These are phyloP conservation scores for Paracanthobrama guichenoti DNA, from an alignment of 2,113 vertebrate genomes.

Conservation along the genomic window DNA sequence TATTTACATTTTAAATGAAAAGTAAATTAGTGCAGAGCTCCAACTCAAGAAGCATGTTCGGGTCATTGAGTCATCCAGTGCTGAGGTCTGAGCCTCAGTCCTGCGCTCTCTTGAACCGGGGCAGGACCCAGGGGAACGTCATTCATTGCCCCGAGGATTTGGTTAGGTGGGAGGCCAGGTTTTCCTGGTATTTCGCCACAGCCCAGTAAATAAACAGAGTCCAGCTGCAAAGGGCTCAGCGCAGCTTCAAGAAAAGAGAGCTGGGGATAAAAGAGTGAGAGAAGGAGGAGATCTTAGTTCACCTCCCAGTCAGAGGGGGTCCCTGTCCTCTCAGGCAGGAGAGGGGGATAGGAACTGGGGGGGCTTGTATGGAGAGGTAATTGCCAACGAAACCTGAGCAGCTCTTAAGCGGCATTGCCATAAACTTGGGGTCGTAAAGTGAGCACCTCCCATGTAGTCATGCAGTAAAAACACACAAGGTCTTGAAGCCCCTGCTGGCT, in stretches of 20 bases:
- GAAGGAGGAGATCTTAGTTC: slow-evolving; percentile 25
- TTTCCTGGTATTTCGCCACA: slow-evolving; percentile 64
- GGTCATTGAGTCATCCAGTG: slow-evolving; percentile 8
- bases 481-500: slow-evolving; percentile 63
- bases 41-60: slow-evolving; percentile 2
- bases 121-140: slow-evolving; percentile 57
- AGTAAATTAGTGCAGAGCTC: slow-evolving; percentile 9
- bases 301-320: slow-evolving; percentile 47
- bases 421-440: slow-evolving; percentile 73
- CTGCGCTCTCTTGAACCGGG: slow-evolving; percentile 37
- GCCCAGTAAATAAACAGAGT: slow-evolving; percentile 56
- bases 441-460: slow-evolving; percentile 73
- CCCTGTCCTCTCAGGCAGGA: slow-evolving; percentile 46
- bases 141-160: slow-evolving; percentile 60
- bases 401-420: slow-evolving; percentile 69
- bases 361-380: slow-evolving; percentile 62
- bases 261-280: slow-evolving; percentile 36
- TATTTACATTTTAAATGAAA: slow-evolving; percentile 5
- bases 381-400: slow-evolving; percentile 73
- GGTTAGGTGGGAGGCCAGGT: slow-evolving; percentile 50
- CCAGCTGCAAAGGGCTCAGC: slow-evolving; percentile 51
- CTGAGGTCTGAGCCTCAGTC: slow-evolving; percentile 19
- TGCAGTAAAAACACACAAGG: slow-evolving; percentile 72
- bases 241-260: slow-evolving; percentile 42
- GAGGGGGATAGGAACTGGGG: slow-evolving; percentile 56